These are phyloP conservation scores for Lepidurus apus DNA, from an alignment of 1,140 invertebrate genomes.

Conservation along the genomic window DNA sequence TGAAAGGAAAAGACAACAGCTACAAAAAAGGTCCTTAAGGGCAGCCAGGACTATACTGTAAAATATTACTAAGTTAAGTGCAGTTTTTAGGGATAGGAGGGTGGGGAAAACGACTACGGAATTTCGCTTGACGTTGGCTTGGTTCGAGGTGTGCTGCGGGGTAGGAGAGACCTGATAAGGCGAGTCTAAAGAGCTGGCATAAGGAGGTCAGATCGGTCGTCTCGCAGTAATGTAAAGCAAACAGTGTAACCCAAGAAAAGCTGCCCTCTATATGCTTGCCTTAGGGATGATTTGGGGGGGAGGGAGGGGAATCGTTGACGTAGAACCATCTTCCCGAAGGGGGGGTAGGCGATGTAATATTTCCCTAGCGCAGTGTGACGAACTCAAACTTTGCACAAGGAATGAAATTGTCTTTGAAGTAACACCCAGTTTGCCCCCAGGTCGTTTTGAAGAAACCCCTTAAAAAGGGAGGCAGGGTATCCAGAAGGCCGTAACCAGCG, in stretches of 20 bases:
- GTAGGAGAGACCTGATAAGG: not conserved
- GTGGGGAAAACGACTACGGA: not conserved
- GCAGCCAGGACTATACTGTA: not conserved
- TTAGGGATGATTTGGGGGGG: not conserved
- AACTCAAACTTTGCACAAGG: not conserved
- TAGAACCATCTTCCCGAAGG: not conserved
- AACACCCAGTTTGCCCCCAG: not conserved
- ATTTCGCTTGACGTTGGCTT: not conserved
- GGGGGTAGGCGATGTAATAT: not conserved
- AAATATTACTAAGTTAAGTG: not conserved
- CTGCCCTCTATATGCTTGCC: not conserved
- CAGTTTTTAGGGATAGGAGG: not conserved
- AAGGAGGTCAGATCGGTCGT: slow-evolving; percentile 20
- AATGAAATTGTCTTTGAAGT: not conserved
- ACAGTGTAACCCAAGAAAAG: slow-evolving; percentile 10
- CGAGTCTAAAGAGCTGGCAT: not conserved
- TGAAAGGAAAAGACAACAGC: not conserved
- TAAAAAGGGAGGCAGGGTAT: not conserved
- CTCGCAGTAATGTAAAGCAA: slow-evolving; percentile 19
- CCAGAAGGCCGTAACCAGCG: too few species aligned
- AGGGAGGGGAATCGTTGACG: not conserved
- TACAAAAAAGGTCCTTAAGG: not conserved
- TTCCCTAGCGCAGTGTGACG: not conserved
- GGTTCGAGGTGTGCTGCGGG: not conserved
- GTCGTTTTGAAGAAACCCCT: not conserved